Conservation (phyloP, 2,113 vertebrate species). For the Bubalus kerabau region DNA sequence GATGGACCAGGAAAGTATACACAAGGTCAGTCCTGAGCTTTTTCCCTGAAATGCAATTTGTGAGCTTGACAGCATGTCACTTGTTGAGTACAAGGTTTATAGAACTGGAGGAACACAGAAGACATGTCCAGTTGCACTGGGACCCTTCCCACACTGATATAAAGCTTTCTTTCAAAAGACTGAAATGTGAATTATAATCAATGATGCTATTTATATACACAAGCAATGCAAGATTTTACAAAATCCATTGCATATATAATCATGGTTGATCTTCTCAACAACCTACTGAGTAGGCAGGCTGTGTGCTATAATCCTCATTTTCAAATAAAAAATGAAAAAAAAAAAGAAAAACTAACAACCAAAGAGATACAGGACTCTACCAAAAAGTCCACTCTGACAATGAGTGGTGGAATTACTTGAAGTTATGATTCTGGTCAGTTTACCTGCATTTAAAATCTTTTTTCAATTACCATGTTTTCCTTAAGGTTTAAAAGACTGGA, state of each 20-base stretch:
- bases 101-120: neutral
- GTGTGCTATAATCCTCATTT: neutral
- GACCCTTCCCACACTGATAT: neutral
- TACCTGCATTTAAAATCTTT: neutral
- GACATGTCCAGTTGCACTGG: neutral
- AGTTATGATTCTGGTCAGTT: neutral
- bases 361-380: neutral
- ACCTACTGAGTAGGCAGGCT: neutral
- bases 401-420: neutral
- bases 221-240: neutral
- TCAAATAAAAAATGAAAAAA: constrained; percentile 13
- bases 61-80: neutral
- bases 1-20: neutral
- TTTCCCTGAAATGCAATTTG: neutral
- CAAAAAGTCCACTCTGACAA: neutral
- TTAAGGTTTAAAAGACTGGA: neutral
- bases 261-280: neutral
- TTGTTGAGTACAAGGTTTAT: neutral
- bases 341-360: neutral
- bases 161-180: neutral
- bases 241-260: neutral
- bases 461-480: neutral
- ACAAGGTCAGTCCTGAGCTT: neutral
- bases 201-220: neutral
- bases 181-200: neutral